Evolutionary conservation across 92 coral and sea anemone species (phyloP), one percentile per base, ranked within the genome.

Genomic region (Phenganax marumi): DNA sequence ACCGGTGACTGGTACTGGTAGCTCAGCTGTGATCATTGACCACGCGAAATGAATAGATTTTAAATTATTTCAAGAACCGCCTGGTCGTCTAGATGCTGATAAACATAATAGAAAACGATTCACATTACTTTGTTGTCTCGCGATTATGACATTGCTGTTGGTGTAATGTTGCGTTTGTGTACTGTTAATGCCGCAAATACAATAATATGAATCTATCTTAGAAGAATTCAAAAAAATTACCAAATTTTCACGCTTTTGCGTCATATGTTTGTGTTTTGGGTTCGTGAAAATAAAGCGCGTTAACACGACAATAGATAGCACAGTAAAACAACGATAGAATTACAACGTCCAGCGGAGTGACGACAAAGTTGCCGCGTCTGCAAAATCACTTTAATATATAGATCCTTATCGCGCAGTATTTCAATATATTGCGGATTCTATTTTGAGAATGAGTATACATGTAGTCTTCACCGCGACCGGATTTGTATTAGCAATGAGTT

Each of bases 31-130:
- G 43, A 33, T 5, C 43, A 33, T 33, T 33, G 43, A 33, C 43
- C 43, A 33, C 43, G 43, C 43, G 43, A 33, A 33, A 33, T 33
- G 5, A 33, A 33, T 33, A 33, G 3, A 33, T 33, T 33, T 33
- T 33, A 33, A 33, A 33, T 5, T 33, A 33, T 33, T 33, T 33
- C 43, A 33, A 33, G 43, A 33, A 24, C 25, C 48, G 72, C 72
- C 72, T 25, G 21, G 19, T 24, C 43, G 72, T 66, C 50, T 66
- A 33, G 0, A 66, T 19, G 11, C 72, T 33, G 50, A 66, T 33
- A 66, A 66, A 66, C 72, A 66, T 66, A 66, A 25, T 66, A 48
- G 6, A 66, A 66, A 66, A 66, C 72, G 50, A 66, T 66, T 66
- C 72, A 66, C 0, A 25, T 66, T 33, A 58, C 21, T 58, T 2